Percentiles rank a stretch among this genome's conserved stretches.
Conservation (phyloP, 2,888 invertebrate species). For the Myathropa florea region DNA sequence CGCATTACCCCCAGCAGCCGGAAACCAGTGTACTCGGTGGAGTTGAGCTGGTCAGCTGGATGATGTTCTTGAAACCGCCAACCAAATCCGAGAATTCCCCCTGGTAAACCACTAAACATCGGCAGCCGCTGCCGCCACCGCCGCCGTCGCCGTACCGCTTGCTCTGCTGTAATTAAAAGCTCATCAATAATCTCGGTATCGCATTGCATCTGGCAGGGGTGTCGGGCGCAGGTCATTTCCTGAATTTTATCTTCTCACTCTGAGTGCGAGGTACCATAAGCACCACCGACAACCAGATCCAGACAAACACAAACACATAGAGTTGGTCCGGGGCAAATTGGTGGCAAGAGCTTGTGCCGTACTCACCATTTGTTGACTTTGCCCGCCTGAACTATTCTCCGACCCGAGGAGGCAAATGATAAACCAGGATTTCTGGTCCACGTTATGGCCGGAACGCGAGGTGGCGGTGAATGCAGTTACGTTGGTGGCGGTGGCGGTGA, state of each 20-base stretch:
- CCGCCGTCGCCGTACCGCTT: conserved; percentile 13
- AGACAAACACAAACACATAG: conserved; percentile 45
- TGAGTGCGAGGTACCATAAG: conserved; percentile 47
- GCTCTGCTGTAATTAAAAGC: conserved; percentile 65
- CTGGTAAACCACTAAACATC: conserved; percentile 56
- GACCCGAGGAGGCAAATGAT: conserved; percentile 51
- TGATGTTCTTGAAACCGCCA: conserved; percentile 67
- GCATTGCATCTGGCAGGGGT: conserved; percentile 69
- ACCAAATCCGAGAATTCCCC: conserved; percentile 64
- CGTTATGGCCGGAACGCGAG: conserved; percentile 30
- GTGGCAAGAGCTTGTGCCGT: conserved; percentile 48
- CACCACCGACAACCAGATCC: conserved; percentile 46
- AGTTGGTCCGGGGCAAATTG: conserved; percentile 27
- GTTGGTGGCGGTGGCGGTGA: not conserved
- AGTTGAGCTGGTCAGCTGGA: conserved; percentile 35
- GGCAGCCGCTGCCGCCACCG: conserved; percentile 8
- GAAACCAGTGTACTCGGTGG: conserved; percentile 18
- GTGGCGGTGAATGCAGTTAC: not conserved
- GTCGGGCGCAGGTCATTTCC: conserved; percentile 69
- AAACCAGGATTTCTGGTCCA: conserved; percentile 70
- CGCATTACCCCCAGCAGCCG: conserved; percentile 44
- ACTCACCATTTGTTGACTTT: conserved; percentile 67
- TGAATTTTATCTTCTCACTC: conserved; percentile 70
- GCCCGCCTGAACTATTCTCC: conserved; percentile 54
- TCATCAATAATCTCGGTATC: conserved; percentile 70